Evolutionary conservation across 2,797 vertebrate genomes (phyloP).

Genomic region (Oryzias dopingdopingensis): DNA sequence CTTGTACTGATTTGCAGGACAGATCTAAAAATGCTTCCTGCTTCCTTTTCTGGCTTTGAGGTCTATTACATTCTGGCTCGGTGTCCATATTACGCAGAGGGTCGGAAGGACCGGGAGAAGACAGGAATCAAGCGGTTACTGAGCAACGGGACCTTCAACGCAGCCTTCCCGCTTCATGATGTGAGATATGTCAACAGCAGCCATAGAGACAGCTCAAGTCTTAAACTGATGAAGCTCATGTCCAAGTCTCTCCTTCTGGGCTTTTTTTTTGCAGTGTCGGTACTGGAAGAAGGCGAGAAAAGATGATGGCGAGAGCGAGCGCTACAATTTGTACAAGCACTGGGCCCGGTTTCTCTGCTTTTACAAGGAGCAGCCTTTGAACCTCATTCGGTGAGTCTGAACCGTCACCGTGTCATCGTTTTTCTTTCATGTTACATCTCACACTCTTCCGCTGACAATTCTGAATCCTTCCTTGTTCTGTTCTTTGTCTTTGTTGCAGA

Average conservation of each 20-base stretch:
- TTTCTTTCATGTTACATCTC: neutral
- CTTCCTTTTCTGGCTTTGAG: slow-evolving; percentile 59
- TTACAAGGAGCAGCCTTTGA: slow-evolving; percentile 94
- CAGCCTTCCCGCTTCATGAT: slow-evolving; percentile 93
- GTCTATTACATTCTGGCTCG: slow-evolving; percentile 94
- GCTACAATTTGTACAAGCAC: slow-evolving; percentile 82
- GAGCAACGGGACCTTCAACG: slow-evolving; percentile 86
- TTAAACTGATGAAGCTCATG: too few species aligned
- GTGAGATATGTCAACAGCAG: slow-evolving; percentile 69
- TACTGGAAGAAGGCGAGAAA: slow-evolving; percentile 86
- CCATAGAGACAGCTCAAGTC: neutral
- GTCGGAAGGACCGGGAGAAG: slow-evolving; percentile 84
- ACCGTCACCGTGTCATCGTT: too few species aligned
- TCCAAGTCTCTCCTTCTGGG: neutral
- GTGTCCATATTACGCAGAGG: slow-evolving; percentile 85
- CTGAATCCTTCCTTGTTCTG: too few species aligned
- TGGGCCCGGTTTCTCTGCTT: slow-evolving; percentile 91
- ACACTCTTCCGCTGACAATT: neutral
- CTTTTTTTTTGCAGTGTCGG: slow-evolving; percentile 77
- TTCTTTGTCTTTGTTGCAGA: slow-evolving; percentile 63
- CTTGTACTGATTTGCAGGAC: neutral
- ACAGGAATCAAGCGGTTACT: slow-evolving; percentile 92
- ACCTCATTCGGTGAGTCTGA: slow-evolving; percentile 87
- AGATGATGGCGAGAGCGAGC: slow-evolving; percentile 83
- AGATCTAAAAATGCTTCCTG: neutral